A percentile compares a stretch with the other conserved stretches of the same genome.
phyloP scores from a whole-genome alignment of 2,797 vertebrate species.

The Clarias pachynema region DNA sequence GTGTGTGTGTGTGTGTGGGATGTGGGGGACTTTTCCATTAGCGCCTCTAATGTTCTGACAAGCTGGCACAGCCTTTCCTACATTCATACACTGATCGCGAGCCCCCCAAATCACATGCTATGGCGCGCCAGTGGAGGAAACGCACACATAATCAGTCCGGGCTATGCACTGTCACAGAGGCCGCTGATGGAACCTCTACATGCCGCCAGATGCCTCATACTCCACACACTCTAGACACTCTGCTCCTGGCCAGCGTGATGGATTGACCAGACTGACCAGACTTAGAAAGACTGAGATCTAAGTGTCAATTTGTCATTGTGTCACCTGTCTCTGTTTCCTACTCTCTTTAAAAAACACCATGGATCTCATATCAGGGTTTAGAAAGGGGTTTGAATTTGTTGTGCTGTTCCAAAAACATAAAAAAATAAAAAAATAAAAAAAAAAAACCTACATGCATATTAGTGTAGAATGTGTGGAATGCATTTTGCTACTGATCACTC shows the following conservation, averaged over 20 bases:
- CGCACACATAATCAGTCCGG: constrained; percentile 84
- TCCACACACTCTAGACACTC: constrained; percentile 39
- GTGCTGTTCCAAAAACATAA: constrained; percentile 8
- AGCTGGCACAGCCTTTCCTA: constrained; percentile 87
- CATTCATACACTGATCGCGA: constrained; percentile 87
- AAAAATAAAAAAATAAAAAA: not conserved
- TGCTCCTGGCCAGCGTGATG: constrained; percentile 42
- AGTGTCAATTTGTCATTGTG: constrained; percentile 50
- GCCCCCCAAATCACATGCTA: constrained; percentile 88
- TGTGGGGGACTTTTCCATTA: constrained; percentile 87
- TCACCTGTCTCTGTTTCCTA: constrained; percentile 32
- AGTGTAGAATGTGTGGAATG: constrained; percentile 17
- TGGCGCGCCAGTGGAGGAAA: constrained; percentile 81
- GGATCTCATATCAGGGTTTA: not conserved
- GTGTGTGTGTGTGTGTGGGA: constrained; percentile 38
- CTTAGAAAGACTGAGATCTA: constrained; percentile 47
- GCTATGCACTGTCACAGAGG: constrained; percentile 85
- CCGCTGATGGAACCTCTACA: constrained; percentile 69
- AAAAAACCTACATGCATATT: constrained; percentile 26
- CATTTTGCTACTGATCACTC: constrained; percentile 58
- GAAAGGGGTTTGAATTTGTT: constrained; percentile 11
- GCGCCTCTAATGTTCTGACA: constrained; percentile 91
- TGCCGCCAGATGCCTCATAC: constrained; percentile 66
- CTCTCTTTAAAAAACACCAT: constrained; percentile 29
- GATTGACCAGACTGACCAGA: constrained; percentile 44